Base-by-base conservation (phyloP, 2,113 vertebrate species). In the Mobula birostris region DNA sequence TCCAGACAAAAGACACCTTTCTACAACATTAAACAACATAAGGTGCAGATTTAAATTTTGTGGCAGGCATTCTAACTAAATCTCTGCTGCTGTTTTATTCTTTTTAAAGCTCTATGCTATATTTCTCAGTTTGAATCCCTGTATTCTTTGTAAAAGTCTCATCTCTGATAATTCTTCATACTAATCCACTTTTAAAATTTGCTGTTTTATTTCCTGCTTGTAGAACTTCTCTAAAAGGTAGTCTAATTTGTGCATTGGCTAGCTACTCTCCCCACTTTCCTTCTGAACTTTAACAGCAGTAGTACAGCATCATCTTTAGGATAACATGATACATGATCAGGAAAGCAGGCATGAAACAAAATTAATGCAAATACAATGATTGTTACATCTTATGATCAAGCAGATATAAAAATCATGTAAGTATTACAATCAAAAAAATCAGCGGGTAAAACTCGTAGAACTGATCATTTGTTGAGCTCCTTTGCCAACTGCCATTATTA, bases 381-480 rank as follows among this genome's bases (percentile, higher is more conserved):
- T 93, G 91, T 70, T 27, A 70, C 70, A 93, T 36, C 68, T 48
- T 93, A 93, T 93, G 70, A 93, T 93, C 68, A 93, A 93, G 91
- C 91, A 93, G 70, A 74, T 93, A 93, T 93, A 93, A 93, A 93
- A 93, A 74, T 93, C 91, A 93, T 93, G 91, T 93, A 93, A 93
- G 76, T 93, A 93, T 93, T 93, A 93, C 91, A 93, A 74, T 93
- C 68, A 93, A 90, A 90, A 90, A 93, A 93, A 74, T 56, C 91
- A 93, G 70, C 21, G 68, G 91, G 70, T 93, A 93, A 70, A 72
- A 93, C 91, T 93, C 36, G 21, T 93, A 74, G 91, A 93, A 93
- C 56, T 93, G 91, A 74, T 93, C 68, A 93, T 74, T 72, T 76
- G 91, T 56, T 74, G 91, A 74, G 68, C 24, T 93, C 40, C 70